Conservation (phyloP, 2,888 invertebrate genomes). For the Rosalia funebris region DNA sequence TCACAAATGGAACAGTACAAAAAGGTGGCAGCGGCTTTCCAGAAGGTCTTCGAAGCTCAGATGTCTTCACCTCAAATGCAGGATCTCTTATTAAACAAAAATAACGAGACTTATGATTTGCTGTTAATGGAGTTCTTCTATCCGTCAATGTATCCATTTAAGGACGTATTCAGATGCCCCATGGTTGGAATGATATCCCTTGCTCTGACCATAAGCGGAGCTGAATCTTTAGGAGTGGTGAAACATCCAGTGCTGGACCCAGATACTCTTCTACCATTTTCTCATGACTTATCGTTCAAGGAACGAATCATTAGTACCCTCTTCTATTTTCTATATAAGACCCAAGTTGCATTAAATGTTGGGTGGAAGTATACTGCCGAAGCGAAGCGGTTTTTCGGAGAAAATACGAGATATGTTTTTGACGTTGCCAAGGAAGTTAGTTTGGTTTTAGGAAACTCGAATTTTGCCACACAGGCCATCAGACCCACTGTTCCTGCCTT, state of each 20-base stretch:
- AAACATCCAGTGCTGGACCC: constrained; percentile 58
- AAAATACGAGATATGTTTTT: constrained; percentile 38
- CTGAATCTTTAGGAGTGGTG: constrained; percentile 54
- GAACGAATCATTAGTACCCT: constrained; percentile 49
- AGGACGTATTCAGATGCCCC: constrained; percentile 56
- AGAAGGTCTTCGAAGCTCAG: constrained; percentile 35
- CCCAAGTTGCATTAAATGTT: constrained; percentile 12
- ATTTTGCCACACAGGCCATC: constrained; percentile 44
- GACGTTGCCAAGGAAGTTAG: constrained; percentile 49
- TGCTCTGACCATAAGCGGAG: constrained; percentile 44
- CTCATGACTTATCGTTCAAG: constrained; percentile 48
- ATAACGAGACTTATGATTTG: constrained; percentile 52
- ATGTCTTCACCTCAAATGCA: constrained; percentile 49
- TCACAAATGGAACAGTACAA: constrained; percentile 36
- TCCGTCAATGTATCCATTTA: constrained; percentile 52
- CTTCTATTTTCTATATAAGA: constrained; percentile 34
- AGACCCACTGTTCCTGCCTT: constrained; percentile 47
- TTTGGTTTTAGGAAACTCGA: constrained; percentile 49
- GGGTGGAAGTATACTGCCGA: constrained; percentile 39
- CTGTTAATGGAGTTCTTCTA: constrained; percentile 54
- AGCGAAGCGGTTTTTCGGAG: constrained; percentile 44
- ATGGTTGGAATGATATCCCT: constrained; percentile 56
- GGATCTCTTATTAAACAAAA: constrained; percentile 50
- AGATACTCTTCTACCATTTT: constrained; percentile 49
- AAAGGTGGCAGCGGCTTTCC: constrained; percentile 31